Evolutionary conservation across 1,140 invertebrate genomes (phyloP).

Genomic region (Drosophila lini): DNA sequence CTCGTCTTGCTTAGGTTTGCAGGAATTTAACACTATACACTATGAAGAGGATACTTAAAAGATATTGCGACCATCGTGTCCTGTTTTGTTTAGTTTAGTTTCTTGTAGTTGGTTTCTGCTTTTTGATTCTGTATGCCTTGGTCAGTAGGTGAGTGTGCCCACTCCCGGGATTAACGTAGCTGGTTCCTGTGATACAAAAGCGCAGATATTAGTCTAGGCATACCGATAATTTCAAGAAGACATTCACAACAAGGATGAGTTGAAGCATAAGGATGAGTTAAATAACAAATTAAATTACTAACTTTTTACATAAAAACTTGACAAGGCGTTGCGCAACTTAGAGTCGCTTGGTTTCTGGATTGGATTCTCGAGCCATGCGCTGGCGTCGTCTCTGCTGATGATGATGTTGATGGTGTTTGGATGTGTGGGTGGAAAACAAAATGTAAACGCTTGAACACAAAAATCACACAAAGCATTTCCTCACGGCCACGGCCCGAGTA

Average conservation of each 20-base stretch:
- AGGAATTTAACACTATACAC: conserved; percentile 77
- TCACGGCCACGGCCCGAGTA: conserved; percentile 65
- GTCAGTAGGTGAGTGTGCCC: conserved; percentile 44
- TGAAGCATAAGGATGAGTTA: conserved; percentile 21
- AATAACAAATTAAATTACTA: conserved; percentile 50
- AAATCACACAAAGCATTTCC: conserved; percentile 79
- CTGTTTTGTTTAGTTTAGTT: conserved; percentile 61
- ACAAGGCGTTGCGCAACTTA: conserved; percentile 77
- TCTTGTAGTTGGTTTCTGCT: conserved; percentile 59
- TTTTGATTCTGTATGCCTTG: conserved; percentile 68
- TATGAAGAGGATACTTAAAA: conserved; percentile 79
- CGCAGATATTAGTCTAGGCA: background rate
- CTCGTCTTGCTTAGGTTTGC: conserved; percentile 52
- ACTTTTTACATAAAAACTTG: conserved; percentile 79
- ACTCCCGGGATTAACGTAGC: conserved; percentile 62
- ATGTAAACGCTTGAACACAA: conserved; percentile 79
- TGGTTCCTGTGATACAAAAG: conserved; percentile 63
- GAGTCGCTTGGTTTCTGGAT: conserved; percentile 57
- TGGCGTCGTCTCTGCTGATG: conserved; percentile 44
- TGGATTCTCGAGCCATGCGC: conserved; percentile 19
- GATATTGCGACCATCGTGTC: conserved; percentile 80
- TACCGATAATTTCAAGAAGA: background rate
- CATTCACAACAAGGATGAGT: conserved; percentile 10
- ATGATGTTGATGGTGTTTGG: conserved; percentile 34
- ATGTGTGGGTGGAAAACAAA: conserved; percentile 59